phyloP scores from a whole-genome alignment of 2,888 invertebrate species.

The Podabrus alpinus region DNA sequence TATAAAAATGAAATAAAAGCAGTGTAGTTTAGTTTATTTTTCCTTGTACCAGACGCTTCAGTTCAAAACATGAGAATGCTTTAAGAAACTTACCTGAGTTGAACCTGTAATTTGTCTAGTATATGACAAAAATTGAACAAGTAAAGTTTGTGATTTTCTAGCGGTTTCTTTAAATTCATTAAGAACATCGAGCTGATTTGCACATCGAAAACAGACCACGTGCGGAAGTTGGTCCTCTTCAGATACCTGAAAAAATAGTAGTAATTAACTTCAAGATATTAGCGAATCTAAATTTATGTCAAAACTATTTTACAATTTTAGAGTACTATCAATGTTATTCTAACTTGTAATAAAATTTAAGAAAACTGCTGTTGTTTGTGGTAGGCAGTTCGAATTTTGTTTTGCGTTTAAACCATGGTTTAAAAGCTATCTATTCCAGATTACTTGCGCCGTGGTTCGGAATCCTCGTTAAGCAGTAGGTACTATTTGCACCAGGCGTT shows the following conservation, averaged over 20 bases:
- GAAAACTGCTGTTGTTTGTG: too few relatives aligned
- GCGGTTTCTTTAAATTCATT: conserved; percentile 78
- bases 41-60: neutral
- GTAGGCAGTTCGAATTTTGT: too few relatives aligned
- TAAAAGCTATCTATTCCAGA: too few relatives aligned
- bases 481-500: too few relatives aligned
- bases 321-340: too few relatives aligned
- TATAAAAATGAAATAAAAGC: neutral
- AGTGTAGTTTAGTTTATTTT: neutral
- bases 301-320: too few relatives aligned
- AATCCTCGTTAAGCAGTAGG: too few relatives aligned
- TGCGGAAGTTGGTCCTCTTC: conserved; percentile 77
- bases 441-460: too few relatives aligned
- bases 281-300: too few relatives aligned
- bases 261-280: neutral
- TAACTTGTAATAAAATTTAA: too few relatives aligned
- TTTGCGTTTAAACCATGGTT: too few relatives aligned
- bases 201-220: conserved; percentile 77
- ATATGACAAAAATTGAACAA: conserved; percentile 76
- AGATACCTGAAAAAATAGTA: conserved; percentile 64
- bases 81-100: conserved; percentile 63
- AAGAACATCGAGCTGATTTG: conserved; percentile 74
- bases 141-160: conserved; percentile 73
- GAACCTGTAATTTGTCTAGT: conserved; percentile 69
- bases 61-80: neutral